Evolutionary conservation across 2,888 invertebrate genomes (phyloP).

Genomic region (Ryuthela nishihirai): DNA sequence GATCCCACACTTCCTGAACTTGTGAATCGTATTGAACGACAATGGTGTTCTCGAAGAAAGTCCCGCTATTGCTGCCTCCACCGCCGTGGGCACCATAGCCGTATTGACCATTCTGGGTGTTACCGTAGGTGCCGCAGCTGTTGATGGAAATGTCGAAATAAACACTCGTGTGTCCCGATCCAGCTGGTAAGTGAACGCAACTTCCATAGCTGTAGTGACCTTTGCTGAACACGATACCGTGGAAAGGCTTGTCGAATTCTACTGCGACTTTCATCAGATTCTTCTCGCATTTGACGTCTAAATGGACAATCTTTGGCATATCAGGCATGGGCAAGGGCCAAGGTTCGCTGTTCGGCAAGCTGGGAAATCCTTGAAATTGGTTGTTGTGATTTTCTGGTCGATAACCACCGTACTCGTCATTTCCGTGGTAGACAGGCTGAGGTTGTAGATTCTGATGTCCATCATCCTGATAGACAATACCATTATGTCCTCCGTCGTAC

Average conservation of each 20-base stretch:
- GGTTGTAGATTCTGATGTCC: constrained; percentile 1
- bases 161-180: constrained; percentile 76
- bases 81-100: constrained; percentile 84
- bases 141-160: constrained; percentile 89
- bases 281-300: constrained; percentile 92
- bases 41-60: constrained; percentile 89
- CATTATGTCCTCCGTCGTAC: constrained; percentile 9
- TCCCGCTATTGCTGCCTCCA: constrained; percentile 81
- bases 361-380: constrained; percentile 38
- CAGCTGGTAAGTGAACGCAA: constrained; percentile 85
- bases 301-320: constrained; percentile 87
- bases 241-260: constrained; percentile 92
- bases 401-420: constrained; percentile 18
- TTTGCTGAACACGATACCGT: constrained; percentile 91
- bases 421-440: background rate
- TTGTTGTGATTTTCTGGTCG: constrained; percentile 32
- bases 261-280: constrained; percentile 89
- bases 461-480: constrained; percentile 4
- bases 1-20: constrained; percentile 94
- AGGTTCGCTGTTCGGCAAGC: constrained; percentile 62
- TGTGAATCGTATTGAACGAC: constrained; percentile 87
- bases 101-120: constrained; percentile 82
- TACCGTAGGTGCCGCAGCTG: constrained; percentile 86
- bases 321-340: constrained; percentile 83
- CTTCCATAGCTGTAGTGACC: constrained; percentile 86